Base-by-base conservation (phyloP, 2,113 vertebrate species). In the Sphyrna mokarran region DNA sequence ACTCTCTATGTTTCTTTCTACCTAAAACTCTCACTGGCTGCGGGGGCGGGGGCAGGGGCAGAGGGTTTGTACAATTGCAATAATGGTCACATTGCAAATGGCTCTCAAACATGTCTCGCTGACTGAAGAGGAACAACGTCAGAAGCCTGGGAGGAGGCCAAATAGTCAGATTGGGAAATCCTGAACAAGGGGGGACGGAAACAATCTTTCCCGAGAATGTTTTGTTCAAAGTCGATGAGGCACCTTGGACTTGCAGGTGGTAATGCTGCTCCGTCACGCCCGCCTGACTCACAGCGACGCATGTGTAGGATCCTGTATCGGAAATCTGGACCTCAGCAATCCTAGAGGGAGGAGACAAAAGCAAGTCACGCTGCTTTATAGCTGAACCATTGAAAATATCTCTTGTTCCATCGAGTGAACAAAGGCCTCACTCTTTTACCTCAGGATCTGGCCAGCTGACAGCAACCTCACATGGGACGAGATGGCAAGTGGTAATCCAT, bases 241-340 rank as follows among this genome's bases (percentile, higher is more conserved):
- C 98, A 99, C 99, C 98, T 95, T 96, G 98, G 95, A 99, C 98
- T 96, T 98, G 98, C 94, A 99, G 96, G 96, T 98, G n/a, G n/a
- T 98, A 99, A 96, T 97, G 98, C 76, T 97, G 98, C 95, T 98
- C 96, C 0, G 98, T 97, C 80, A 98, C 98, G 0, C 99, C 99
- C 0, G 98, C 98, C 37, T 48, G 97, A 96, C 98, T 99, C 1
- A 98, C 97, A 0, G 98, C 98, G 11, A 98, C 95, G 29, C 99
- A 99, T 0, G 98, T 98, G 97, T 99, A 99, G 94, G 97, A 91
- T 1, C 99, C 99, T 0, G 98, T 96, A 0, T 99, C 99, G 0
- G 98, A 97, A 93, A 97, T 95, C 96, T 98, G 98, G 89, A 98
- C 98, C 1, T 96, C 98, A 96, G 98, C 98, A 96, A 99, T 98